These are phyloP conservation scores for Scaptomyza tumidula DNA, from an alignment of 2,888 invertebrate species.

Conservation along the genomic window DNA sequence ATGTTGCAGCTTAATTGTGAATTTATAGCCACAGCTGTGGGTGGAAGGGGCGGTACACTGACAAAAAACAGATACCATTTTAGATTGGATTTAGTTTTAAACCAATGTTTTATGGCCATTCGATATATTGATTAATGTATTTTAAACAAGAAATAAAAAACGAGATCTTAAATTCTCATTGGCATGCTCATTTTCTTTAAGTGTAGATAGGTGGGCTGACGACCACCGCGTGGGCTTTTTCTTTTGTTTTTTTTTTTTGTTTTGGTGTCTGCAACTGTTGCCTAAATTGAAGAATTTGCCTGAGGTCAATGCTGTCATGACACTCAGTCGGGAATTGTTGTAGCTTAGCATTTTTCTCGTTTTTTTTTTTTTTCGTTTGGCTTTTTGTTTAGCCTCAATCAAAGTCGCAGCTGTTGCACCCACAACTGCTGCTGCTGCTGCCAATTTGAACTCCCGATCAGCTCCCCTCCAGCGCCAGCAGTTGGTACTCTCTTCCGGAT, in stretches of 20 bases:
- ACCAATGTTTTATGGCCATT: neutral
- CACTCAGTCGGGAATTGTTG: slow-evolving; percentile 48
- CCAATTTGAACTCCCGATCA: slow-evolving; percentile 3
- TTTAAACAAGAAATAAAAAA: too few relatives aligned
- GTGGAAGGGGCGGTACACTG: slow-evolving; percentile 5
- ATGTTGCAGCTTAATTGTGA: slow-evolving; percentile 40
- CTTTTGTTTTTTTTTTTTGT: too few relatives aligned
- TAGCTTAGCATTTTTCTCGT: slow-evolving; percentile 17
- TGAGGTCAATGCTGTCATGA: slow-evolving; percentile 73
- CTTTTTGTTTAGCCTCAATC: too few relatives aligned
- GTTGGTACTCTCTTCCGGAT: neutral
- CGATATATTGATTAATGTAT: too few relatives aligned
- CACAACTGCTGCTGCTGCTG: slow-evolving; percentile 46
- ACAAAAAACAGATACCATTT: neutral
- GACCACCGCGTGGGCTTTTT: too few relatives aligned
- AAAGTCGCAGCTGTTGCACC: slow-evolving; percentile 59
- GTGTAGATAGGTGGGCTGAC: neutral
- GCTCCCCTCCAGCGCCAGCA: neutral
- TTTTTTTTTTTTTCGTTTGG: slow-evolving; percentile 1
- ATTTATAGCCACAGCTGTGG: slow-evolving; percentile 29
- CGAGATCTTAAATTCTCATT: too few relatives aligned
- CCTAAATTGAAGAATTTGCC: slow-evolving; percentile 52
- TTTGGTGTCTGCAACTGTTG: slow-evolving; percentile 48
- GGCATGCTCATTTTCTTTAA: neutral
- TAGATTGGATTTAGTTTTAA: neutral